phyloP scores from a whole-genome alignment of 1,140 invertebrate species.

The Lutraria rhynchaena region DNA sequence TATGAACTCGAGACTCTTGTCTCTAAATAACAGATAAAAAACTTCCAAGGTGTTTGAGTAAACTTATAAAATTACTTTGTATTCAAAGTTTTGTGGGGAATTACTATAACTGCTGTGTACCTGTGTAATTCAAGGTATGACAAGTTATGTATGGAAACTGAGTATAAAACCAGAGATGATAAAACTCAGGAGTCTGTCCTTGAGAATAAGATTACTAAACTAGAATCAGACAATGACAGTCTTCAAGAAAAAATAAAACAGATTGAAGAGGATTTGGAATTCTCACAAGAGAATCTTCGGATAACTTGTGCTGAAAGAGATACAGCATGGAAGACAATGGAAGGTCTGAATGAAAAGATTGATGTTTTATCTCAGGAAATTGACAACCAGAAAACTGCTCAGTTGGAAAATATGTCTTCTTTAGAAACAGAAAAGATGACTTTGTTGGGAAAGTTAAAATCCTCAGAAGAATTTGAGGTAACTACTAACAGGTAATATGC shows the following conservation, averaged over 20 bases:
- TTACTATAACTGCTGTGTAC: too few relatives aligned
- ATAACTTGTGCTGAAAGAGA: conserved; percentile 32
- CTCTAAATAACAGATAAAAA: too few relatives aligned
- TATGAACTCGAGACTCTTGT: too few relatives aligned
- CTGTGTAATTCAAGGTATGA: conserved; percentile 39
- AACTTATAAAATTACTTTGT: too few relatives aligned
- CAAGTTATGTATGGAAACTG: conserved; percentile 45
- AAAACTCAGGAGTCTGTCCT: conserved; percentile 31
- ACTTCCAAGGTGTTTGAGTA: too few relatives aligned
- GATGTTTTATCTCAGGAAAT: neutral
- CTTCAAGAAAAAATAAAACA: conserved; percentile 27
- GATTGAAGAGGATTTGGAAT: conserved; percentile 32
- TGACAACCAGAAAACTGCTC: neutral
- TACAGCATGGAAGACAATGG: neutral
- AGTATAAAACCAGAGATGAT: conserved; percentile 38
- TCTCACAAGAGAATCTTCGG: conserved; percentile 43
- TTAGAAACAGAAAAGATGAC: neutral
- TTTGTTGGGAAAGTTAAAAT: conserved; percentile 3
- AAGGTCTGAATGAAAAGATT: conserved; percentile 4
- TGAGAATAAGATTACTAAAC: conserved; percentile 20
- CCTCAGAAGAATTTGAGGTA: neutral
- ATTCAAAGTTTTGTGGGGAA: neutral
- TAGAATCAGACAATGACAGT: conserved; percentile 15
- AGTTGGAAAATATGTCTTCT: neutral
- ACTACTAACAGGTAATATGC: neutral